phyloP scores from a whole-genome alignment of 2,888 invertebrate species.

The Pristionchus entomophagus region DNA sequence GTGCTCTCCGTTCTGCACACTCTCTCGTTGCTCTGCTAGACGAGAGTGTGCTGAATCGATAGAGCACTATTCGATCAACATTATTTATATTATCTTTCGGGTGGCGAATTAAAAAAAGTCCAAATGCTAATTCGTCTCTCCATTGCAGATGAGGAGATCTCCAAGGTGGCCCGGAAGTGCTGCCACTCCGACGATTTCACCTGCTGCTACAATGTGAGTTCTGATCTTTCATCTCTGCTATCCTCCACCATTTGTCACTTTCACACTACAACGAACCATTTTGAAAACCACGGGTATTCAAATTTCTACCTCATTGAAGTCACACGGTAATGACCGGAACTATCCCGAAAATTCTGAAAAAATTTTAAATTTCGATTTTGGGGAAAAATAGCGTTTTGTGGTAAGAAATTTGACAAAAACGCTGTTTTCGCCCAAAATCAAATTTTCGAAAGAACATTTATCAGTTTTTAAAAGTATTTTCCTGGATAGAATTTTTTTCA shows the following conservation, averaged over 20 bases:
- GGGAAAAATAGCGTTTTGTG: not conserved
- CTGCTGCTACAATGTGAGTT: slow-evolving; percentile 2
- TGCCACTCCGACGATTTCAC: not conserved
- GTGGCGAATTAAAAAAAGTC: too few relatives aligned
- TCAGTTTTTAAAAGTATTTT: too few relatives aligned
- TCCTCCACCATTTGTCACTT: too few relatives aligned
- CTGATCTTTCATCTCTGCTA: not conserved
- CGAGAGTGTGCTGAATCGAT: too few relatives aligned
- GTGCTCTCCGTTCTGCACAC: too few relatives aligned
- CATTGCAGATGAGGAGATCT: not conserved
- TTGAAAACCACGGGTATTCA: not conserved
- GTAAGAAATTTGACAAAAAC: too few relatives aligned
- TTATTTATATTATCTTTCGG: too few relatives aligned
- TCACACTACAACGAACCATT: not conserved
- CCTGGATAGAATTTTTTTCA: too few relatives aligned
- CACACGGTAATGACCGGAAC: not conserved
- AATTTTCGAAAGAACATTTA: not conserved
- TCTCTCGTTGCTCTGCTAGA: too few relatives aligned
- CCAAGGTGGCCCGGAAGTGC: not conserved
- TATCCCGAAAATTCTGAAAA: not conserved
- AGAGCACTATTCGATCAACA: too few relatives aligned
- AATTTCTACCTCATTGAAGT: not conserved
- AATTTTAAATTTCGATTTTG: not conserved
- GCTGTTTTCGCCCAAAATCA: not conserved
- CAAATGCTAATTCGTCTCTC: too few relatives aligned